A percentile compares a stretch with the other conserved stretches of the same genome.
Evolutionary conservation across 2,113 vertebrate genomes (phyloP).

Genomic region (Leptobrachium ailaonicum): DNA sequence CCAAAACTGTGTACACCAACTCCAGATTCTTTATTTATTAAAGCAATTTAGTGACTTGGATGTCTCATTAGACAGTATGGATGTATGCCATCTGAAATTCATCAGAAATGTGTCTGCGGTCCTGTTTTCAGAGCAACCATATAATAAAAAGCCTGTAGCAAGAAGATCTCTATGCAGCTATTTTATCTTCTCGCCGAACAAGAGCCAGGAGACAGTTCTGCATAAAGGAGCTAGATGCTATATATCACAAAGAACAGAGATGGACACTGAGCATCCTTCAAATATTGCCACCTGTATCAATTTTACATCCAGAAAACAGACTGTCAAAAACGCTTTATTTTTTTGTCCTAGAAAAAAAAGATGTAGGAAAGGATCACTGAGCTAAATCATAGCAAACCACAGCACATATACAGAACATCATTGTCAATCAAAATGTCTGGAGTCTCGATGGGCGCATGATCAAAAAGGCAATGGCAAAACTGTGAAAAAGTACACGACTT

Average conservation of each 20-base stretch:
- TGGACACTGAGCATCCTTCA: constrained; percentile 11
- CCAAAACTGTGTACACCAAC: not conserved
- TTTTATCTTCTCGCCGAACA: not conserved
- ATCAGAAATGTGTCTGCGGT: not conserved
- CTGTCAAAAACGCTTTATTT: not conserved
- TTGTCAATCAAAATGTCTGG: constrained; percentile 34
- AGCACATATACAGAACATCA: constrained; percentile 2
- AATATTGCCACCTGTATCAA: not conserved
- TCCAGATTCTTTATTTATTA: not conserved
- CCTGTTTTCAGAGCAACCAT: constrained; percentile 4
- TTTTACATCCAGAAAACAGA: not conserved
- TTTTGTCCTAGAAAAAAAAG: not conserved
- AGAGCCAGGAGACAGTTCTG: not conserved
- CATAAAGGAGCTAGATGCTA: not conserved
- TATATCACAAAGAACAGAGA: not conserved
- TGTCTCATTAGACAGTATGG: not conserved
- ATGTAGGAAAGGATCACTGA: constrained; percentile 16
- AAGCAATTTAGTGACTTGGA: constrained; percentile 1
- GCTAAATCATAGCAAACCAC: constrained; percentile 22
- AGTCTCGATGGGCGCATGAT: not conserved
- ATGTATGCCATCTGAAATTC: not conserved
- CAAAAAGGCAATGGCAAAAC: not conserved
- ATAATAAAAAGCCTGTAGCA: constrained; percentile 1
- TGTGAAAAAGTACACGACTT: not conserved
- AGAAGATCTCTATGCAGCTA: not conserved